Evolutionary conservation across 2,888 invertebrate species (phyloP).

Genomic region (Hypomecis atomaria): DNA sequence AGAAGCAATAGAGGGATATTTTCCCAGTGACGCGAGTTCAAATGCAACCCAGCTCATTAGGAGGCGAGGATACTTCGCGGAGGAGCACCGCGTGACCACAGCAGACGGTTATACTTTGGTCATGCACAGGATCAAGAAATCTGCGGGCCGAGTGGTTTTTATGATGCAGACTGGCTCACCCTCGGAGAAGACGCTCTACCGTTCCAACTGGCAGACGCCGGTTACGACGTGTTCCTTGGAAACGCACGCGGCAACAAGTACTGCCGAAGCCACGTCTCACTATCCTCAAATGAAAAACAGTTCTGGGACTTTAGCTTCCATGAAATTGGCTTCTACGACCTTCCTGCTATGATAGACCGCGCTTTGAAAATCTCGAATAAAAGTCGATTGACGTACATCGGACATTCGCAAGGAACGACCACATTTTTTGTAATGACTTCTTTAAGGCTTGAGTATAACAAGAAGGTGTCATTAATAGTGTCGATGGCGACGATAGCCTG

Average conservation of each 20-base stretch:
- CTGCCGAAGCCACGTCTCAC: conserved; percentile 71
- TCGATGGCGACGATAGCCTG: conserved; percentile 86
- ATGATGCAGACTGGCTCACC: conserved; percentile 90
- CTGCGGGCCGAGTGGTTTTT: conserved; percentile 74
- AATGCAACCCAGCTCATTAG: conserved; percentile 38
- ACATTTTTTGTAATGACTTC: conserved; percentile 86
- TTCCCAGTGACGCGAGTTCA: conserved; percentile 31
- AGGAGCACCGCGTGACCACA: conserved; percentile 42
- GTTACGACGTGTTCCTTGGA: conserved; percentile 90
- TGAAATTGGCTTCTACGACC: conserved; percentile 88
- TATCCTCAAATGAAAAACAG: conserved; percentile 51
- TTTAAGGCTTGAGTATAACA: conserved; percentile 83
- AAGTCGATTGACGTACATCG: conserved; percentile 86
- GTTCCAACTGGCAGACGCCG: conserved; percentile 84
- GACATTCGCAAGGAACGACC: conserved; percentile 90
- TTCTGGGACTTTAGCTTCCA: conserved; percentile 89
- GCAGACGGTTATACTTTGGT: conserved; percentile 47
- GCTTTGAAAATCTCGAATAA: conserved; percentile 80
- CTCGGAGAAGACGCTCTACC: conserved; percentile 82
- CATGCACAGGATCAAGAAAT: conserved; percentile 37
- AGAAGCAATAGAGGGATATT: not conserved
- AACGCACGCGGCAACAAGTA: conserved; percentile 90
- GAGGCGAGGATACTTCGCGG: conserved; percentile 30
- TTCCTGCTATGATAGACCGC: conserved; percentile 90
- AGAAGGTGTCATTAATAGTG: conserved; percentile 83